These are phyloP conservation scores for human DNA, from an alignment of 2,113 vertebrate genomes.

Conservation along the genomic window DNA sequence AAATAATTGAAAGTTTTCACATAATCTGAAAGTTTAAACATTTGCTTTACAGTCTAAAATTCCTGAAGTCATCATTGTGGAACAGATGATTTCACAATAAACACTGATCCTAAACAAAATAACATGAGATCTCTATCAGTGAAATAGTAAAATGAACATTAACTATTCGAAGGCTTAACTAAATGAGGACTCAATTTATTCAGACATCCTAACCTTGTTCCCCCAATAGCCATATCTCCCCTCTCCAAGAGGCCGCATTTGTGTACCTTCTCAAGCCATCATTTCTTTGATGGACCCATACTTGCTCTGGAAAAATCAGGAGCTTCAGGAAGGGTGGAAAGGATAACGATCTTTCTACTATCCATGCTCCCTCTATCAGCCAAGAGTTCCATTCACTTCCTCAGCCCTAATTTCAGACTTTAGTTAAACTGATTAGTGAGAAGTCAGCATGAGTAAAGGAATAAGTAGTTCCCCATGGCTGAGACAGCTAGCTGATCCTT, in stretches of 20 bases:
- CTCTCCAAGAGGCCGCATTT: neutral
- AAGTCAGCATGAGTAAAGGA: neutral
- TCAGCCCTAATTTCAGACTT: neutral
- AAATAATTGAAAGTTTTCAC: neutral
- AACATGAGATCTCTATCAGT: neutral
- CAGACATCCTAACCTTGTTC: neutral
- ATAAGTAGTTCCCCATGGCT: neutral
- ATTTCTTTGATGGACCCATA: neutral
- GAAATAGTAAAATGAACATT: neutral
- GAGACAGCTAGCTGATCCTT: neutral
- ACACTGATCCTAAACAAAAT: neutral
- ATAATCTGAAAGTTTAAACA: neutral
- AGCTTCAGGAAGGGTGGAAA: neutral
- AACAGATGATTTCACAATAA: neutral
- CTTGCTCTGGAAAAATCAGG: neutral
- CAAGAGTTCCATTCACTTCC: neutral
- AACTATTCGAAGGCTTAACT: neutral
- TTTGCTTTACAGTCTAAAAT: neutral
- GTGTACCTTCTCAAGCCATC: neutral
- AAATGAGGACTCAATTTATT: neutral
- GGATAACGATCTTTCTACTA: neutral
- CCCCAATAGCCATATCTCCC: neutral
- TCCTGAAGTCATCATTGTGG: neutral
- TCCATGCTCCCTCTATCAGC: neutral
- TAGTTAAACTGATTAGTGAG: neutral